Percentiles rank a stretch among this genome's conserved stretches.
Evolutionary conservation across 2,888 invertebrate species (phyloP).

Genomic region (Trisateles emortualis): DNA sequence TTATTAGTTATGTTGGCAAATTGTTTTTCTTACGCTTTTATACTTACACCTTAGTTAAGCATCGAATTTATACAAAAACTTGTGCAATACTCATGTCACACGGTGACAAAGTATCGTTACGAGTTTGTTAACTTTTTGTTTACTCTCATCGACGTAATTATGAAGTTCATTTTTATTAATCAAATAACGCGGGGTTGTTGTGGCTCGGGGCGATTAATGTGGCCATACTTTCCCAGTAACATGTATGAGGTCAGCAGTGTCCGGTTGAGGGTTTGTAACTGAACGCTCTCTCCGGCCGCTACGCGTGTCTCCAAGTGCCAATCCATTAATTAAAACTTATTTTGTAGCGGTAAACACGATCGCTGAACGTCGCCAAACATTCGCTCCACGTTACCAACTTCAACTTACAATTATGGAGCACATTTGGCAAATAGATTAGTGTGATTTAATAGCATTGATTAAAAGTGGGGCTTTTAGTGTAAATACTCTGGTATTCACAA

Average conservation of each 20-base stretch:
- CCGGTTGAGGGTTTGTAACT: slow-evolving; percentile 66
- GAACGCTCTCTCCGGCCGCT: slow-evolving; percentile 68
- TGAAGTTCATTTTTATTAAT: slow-evolving; percentile 37
- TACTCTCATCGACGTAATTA: slow-evolving; percentile 32
- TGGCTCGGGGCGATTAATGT: slow-evolving; percentile 36
- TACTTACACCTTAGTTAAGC: slow-evolving; percentile 53
- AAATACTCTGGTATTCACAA: slow-evolving; percentile 9
- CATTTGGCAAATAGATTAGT: slow-evolving; percentile 68
- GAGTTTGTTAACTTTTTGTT: slow-evolving; percentile 27
- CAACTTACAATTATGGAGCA: slow-evolving; percentile 69
- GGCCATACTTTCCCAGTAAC: slow-evolving; percentile 39
- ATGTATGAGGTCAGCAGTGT: slow-evolving; percentile 53
- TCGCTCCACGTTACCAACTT: slow-evolving; percentile 65
- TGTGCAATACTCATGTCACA: slow-evolving; percentile 51
- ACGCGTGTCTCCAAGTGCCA: slow-evolving; percentile 81
- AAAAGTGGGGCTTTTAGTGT: slow-evolving; percentile 20
- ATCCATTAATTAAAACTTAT: slow-evolving; percentile 87
- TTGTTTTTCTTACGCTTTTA: slow-evolving; percentile 79
- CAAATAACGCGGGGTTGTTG: slow-evolving; percentile 28
- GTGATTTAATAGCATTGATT: slow-evolving; percentile 63
- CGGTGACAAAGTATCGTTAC: slow-evolving; percentile 29
- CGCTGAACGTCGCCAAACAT: slow-evolving; percentile 67
- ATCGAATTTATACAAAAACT: slow-evolving; percentile 62
- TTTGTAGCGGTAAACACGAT: slow-evolving; percentile 77
- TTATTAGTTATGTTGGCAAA: slow-evolving; percentile 83